Evolutionary conservation across 1,140 invertebrate genomes (phyloP).

Genomic region (Aphelinus certus): DNA sequence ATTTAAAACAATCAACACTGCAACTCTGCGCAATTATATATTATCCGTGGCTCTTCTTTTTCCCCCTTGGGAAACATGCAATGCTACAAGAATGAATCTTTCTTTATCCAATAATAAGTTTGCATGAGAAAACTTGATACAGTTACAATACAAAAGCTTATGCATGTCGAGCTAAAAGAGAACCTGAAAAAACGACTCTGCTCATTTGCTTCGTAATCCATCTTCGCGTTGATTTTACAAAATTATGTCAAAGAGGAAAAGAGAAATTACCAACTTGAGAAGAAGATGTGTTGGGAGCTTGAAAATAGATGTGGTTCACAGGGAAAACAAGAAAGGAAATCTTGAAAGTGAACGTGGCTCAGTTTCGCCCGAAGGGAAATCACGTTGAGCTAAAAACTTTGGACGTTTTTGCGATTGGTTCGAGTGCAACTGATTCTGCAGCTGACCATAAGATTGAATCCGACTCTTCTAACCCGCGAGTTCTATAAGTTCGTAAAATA

Average conservation of each 20-base stretch:
- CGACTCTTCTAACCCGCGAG: background rate
- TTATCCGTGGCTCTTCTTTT: too few species aligned
- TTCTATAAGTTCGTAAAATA: background rate
- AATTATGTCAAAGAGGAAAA: background rate
- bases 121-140: too few species aligned
- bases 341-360: background rate
- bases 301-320: background rate
- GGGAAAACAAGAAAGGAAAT: background rate
- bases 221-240: too few species aligned
- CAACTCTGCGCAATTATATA: too few species aligned
- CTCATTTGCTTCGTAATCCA: too few species aligned
- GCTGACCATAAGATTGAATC: background rate
- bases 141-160: too few species aligned
- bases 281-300: constrained; percentile 1
- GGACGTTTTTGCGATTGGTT: constrained; percentile 31
- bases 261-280: constrained; percentile 8
- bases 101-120: too few species aligned
- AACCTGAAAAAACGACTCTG: too few species aligned
- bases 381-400: constrained; percentile 34
- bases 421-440: background rate
- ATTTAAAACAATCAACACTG: too few species aligned
- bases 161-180: too few species aligned
- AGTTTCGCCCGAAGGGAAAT: constrained; percentile 25
- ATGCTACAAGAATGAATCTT: too few species aligned
- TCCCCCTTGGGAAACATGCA: too few species aligned